phyloP scores from a whole-genome alignment of 1,140 invertebrate genomes.

The Phenacoccus solenopsis region DNA sequence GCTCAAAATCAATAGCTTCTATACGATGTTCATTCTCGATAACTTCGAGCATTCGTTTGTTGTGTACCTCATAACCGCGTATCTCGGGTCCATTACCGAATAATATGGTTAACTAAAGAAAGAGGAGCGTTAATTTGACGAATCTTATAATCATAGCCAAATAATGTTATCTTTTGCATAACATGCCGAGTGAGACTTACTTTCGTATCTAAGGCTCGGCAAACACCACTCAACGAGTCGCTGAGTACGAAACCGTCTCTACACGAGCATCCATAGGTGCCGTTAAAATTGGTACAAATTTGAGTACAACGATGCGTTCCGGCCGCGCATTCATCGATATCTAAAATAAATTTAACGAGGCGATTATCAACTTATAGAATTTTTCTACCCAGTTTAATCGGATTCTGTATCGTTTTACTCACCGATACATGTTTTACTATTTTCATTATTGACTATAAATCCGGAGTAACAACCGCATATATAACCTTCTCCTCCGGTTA shows the following conservation, averaged over 20 bases:
- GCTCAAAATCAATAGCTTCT: conserved; percentile 77
- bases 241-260: conserved; percentile 63
- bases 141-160: too few species aligned
- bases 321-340: conserved; percentile 81
- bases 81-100: conserved; percentile 73
- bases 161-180: conserved; percentile 41
- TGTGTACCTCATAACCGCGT: conserved; percentile 51
- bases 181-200: too few species aligned
- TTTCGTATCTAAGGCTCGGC: conserved; percentile 51
- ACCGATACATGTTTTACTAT: conserved; percentile 60
- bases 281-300: conserved; percentile 82
- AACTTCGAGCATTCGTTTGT: conserved; percentile 56
- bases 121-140: too few species aligned
- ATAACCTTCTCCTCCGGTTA: conserved; percentile 61
- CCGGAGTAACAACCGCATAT: conserved; percentile 85
- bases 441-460: conserved; percentile 61
- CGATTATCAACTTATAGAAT: too few species aligned
- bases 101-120: conserved; percentile 25
- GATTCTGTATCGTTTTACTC: conserved; percentile 21
- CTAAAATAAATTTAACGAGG: conserved; percentile 34
- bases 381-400: too few species aligned
- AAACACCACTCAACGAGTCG: conserved; percentile 65
- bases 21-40: conserved; percentile 72
- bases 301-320: conserved; percentile 82
- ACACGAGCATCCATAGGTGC: conserved; percentile 79